Evolutionary conservation across 2,113 vertebrate species (phyloP).

Genomic region (Casuarius casuarius): DNA sequence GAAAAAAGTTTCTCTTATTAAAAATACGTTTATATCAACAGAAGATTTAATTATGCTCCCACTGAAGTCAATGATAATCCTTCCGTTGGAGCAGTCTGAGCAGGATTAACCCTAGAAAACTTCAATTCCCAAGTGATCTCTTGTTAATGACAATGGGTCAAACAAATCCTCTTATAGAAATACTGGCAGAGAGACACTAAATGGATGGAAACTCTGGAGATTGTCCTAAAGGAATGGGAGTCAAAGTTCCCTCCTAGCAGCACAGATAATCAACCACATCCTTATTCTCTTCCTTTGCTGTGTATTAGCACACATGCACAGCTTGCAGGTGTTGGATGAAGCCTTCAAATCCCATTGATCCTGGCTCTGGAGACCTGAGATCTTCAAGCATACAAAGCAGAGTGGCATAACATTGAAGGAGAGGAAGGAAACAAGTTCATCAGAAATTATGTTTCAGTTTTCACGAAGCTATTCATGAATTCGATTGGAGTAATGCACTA

Average conservation of each 20-base stretch:
- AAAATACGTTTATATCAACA: neutral
- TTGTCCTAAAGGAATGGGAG: neutral
- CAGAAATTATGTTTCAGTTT: neutral
- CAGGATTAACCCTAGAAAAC: neutral
- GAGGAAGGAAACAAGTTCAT: neutral
- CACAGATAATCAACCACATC: neutral
- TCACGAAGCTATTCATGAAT: neutral
- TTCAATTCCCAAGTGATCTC: neutral
- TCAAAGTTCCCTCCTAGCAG: neutral
- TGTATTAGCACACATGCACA: neutral
- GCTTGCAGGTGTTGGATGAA: neutral
- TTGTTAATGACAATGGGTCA: neutral
- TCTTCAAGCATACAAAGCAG: neutral
- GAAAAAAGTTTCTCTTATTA: neutral
- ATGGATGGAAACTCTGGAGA: neutral
- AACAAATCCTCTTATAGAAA: neutral
- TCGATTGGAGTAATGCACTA: neutral
- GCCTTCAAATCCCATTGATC: neutral
- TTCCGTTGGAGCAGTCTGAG: neutral
- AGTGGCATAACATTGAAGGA: neutral
- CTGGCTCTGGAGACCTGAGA: neutral
- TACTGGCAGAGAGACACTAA: neutral
- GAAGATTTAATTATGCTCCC: neutral
- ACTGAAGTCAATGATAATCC: neutral
- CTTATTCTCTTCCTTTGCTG: neutral